phyloP scores from a whole-genome alignment of 2,113 vertebrate species.

The Nesospiza acunhae region DNA sequence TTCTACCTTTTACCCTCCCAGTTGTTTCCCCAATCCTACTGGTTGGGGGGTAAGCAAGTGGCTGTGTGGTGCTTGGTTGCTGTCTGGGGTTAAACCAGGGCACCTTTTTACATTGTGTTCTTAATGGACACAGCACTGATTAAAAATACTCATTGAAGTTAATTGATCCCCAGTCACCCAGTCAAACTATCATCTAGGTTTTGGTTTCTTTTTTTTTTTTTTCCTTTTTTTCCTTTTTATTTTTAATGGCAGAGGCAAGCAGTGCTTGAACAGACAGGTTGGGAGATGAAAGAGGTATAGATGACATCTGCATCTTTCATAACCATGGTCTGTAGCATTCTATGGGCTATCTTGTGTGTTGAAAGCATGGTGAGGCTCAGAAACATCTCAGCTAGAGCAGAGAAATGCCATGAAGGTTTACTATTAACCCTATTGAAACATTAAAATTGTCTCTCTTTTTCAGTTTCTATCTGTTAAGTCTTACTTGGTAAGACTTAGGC shows the following conservation, averaged over 20 bases:
- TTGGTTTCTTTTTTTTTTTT: neutral
- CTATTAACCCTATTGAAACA: neutral
- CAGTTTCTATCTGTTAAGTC: neutral
- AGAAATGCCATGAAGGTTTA: neutral
- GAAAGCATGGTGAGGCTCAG: neutral
- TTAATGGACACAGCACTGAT: neutral
- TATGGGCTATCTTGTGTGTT: neutral
- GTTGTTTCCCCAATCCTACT: neutral
- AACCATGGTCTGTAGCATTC: neutral
- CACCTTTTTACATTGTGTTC: neutral
- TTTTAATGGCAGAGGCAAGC: neutral
- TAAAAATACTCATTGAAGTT: neutral
- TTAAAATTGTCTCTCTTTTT: neutral
- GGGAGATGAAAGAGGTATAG: neutral
- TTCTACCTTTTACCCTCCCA: neutral
- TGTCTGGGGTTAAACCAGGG: neutral
- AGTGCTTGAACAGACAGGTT: neutral
- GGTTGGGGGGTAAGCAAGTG: rapidly evolving
- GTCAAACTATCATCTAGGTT: neutral
- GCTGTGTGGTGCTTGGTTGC: rapidly evolving
- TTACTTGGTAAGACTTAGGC: neutral
- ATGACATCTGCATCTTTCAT: neutral
- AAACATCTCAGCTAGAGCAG: neutral
- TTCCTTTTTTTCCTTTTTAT: neutral
- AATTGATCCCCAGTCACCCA: neutral